Base-by-base conservation (phyloP, 2,113 vertebrate genomes). In the Sciurus niger region DNA sequence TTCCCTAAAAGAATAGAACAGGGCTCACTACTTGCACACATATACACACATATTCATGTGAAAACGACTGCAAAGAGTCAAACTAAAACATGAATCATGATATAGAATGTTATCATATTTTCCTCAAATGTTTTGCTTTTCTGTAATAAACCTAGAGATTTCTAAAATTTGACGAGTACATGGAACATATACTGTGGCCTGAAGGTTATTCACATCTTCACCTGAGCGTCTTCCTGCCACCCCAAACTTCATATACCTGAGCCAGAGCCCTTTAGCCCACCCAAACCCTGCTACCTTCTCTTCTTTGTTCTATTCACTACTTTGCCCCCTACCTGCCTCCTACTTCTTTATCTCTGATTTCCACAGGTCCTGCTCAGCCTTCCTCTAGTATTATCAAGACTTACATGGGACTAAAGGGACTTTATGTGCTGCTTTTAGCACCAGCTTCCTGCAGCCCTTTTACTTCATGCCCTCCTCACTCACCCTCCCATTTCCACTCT, bases 391-490 rank as follows among this genome's bases (percentile, higher is more conserved):
- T 43, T 67, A 46, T 37, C 11, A 78, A 46, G 20, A 1, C 53
- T 88, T 78, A 12, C 40, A 12, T 79, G 60, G 37, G 60, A 28
- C 18, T 67, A 4, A 18, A 32, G 70, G 32, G 63, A 60, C 24
- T 34, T n/a, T 8, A 28, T 28, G 17, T 72, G 28, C 16, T 43
- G 60, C 79, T 90, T 18, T 46, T 34, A 76, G 53, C 25, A 32
- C 53, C 70, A 79, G 25, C 37, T 40, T 84, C 40, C 60, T 76
- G 32, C 1, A 17, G 6, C 48, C 24, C 58, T 30, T 37, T 24
- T 25, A 14, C n/a, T 7, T 84, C 89, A 4, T 0, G 4, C 1
- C 1, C 37, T 55, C 30, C 17, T 58, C 12, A 10, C 0, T 3
- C 53, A 18, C 0, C 0, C 32, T n/a, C 34, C 24, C n/a, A 8